Evolutionary conservation across 2,888 invertebrate species (phyloP).

Genomic region (Reticulitermes lucifugus): DNA sequence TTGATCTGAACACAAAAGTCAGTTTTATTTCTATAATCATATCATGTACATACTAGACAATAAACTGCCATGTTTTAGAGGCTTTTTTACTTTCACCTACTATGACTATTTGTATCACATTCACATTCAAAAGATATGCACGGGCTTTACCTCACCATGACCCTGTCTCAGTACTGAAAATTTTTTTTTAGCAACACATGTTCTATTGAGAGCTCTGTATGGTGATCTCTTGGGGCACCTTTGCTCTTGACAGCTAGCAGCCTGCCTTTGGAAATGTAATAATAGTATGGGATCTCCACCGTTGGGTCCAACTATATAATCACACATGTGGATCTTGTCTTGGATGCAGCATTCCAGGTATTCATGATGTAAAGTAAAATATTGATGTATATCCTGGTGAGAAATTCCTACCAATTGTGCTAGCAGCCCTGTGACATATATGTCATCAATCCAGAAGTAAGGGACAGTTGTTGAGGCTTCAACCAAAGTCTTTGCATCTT

Average conservation of each 20-base stretch:
- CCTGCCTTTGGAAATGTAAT: constrained; percentile 72
- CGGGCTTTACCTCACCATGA: constrained; percentile 31
- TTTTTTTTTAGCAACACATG: constrained; percentile 68
- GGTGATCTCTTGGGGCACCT: constrained; percentile 67
- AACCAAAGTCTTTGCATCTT: constrained; percentile 70
- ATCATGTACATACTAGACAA: too few species aligned
- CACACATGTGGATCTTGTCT: constrained; percentile 72
- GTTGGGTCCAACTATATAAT: constrained; percentile 80
- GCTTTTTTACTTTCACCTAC: too few species aligned
- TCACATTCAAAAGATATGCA: constrained; percentile 5
- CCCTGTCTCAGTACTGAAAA: constrained; percentile 22
- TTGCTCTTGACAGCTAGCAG: constrained; percentile 70
- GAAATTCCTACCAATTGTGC: constrained; percentile 35
- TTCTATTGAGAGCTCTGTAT: constrained; percentile 67
- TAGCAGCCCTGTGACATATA: constrained; percentile 85
- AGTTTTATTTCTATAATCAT: too few species aligned
- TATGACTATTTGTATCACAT: too few species aligned
- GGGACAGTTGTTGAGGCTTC: constrained; percentile 67
- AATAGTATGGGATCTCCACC: constrained; percentile 80
- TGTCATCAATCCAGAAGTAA: constrained; percentile 94
- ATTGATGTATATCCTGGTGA: constrained; percentile 67
- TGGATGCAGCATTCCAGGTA: constrained; percentile 79
- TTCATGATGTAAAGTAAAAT: constrained; percentile 79
- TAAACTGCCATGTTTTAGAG: too few species aligned
- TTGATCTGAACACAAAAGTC: too few species aligned